These are phyloP conservation scores for Meiosimyza decipiens DNA, from an alignment of 2,888 invertebrate species.

Conservation along the genomic window DNA sequence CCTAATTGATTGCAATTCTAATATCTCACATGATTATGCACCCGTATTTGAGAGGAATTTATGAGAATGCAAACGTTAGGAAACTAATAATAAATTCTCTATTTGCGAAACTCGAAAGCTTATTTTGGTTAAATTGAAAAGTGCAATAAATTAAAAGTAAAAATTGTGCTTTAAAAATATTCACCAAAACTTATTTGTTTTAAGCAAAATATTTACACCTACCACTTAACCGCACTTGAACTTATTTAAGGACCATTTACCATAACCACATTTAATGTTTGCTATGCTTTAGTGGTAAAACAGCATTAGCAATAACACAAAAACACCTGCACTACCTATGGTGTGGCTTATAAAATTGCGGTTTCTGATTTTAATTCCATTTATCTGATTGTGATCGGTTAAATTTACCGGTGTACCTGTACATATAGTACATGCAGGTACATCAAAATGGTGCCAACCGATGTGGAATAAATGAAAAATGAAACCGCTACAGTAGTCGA, in stretches of 20 bases:
- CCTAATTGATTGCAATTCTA: too few relatives aligned
- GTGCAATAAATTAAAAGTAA: too few relatives aligned
- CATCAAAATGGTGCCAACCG: constrained; percentile 9
- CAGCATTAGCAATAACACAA: neutral
- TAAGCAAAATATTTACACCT: neutral
- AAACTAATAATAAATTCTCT: too few relatives aligned
- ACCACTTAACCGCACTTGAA: constrained; percentile 8
- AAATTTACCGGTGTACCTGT: neutral
- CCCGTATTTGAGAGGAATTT: too few relatives aligned
- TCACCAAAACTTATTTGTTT: neutral
- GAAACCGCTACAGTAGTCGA: too few relatives aligned
- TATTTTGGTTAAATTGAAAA: too few relatives aligned
- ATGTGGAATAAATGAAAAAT: neutral
- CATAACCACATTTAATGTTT: constrained; percentile 18
- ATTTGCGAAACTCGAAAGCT: too few relatives aligned
- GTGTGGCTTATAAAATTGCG: constrained; percentile 19
- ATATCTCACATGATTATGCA: too few relatives aligned
- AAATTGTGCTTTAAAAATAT: too few relatives aligned
- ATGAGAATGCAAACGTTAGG: too few relatives aligned
- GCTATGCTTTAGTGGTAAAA: neutral
- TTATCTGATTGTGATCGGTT: constrained; percentile 27
- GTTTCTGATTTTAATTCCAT: constrained; percentile 22
- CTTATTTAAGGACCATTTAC: constrained; percentile 16
- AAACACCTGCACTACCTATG: constrained; percentile 18
- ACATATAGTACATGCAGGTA: neutral